These are phyloP conservation scores for Rhogogaster chlorosoma DNA, from an alignment of 2,888 invertebrate species.

Conservation along the genomic window DNA sequence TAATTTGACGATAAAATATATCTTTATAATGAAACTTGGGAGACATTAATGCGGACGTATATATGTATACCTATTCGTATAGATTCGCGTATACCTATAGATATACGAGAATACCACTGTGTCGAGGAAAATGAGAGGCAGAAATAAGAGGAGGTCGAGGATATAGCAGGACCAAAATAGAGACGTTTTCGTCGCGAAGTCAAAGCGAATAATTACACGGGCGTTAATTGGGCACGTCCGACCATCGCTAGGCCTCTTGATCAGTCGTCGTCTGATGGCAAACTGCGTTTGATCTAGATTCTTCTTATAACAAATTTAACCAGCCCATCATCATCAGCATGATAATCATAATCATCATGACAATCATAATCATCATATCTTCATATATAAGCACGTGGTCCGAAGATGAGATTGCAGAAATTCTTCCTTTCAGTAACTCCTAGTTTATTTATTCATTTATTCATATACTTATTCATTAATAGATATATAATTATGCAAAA, in stretches of 20 bases:
- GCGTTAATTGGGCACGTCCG: slow-evolving; percentile 33
- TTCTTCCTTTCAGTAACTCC: neutral
- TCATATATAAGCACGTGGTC: neutral
- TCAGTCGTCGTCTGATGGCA: slow-evolving; percentile 12
- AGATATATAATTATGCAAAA: no score
- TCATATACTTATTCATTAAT: neutral
- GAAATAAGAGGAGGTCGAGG: neutral
- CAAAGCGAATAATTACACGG: slow-evolving; percentile 26
- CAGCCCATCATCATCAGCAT: neutral
- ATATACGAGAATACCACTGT: neutral
- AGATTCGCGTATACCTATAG: neutral
- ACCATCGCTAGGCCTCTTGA: slow-evolving; percentile 2
- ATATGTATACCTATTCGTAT: neutral
- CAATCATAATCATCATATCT: neutral
- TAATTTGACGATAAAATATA: neutral
- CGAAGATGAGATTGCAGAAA: neutral
- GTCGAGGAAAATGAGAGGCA: neutral
- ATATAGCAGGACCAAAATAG: neutral
- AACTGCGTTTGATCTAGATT: slow-evolving; percentile 24
- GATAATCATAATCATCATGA: neutral
- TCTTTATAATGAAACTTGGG: neutral
- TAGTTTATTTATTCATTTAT: no score
- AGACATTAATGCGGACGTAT: neutral
- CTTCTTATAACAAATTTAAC: neutral
- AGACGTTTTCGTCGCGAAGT: slow-evolving; percentile 15